Percentiles rank a stretch among this genome's conserved stretches.
Evolutionary conservation across 2,888 invertebrate species (phyloP).

Genomic region (Diloba caeruleocephala): DNA sequence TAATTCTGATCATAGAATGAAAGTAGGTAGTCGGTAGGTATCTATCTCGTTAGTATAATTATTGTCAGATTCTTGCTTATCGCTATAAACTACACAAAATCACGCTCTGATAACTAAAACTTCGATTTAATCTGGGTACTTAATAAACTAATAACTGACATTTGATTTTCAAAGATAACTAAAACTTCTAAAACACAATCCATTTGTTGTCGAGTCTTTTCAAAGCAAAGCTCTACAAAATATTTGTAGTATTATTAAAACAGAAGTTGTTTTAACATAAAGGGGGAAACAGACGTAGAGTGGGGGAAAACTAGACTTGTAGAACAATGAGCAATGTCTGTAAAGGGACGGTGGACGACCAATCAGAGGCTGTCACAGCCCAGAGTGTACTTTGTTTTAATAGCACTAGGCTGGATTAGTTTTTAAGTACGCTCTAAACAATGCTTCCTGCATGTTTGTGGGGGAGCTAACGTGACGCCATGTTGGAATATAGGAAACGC

Average conservation of each 20-base stretch:
- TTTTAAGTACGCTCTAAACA: conserved; percentile 83
- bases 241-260: conserved; percentile 44
- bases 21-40: too few species aligned
- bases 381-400: conserved; percentile 82
- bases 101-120: conserved; percentile 1
- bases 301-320: conserved; percentile 54
- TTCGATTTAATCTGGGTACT: neutral
- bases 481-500: conserved; percentile 59
- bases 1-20: too few species aligned
- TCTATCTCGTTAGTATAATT: too few species aligned
- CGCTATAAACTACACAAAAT: neutral
- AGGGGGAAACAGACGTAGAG: conserved; percentile 38
- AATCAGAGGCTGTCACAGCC: conserved; percentile 75
- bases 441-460: conserved; percentile 65
- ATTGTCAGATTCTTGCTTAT: too few species aligned
- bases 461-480: conserved; percentile 70
- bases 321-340: conserved; percentile 65
- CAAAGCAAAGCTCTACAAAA: conserved; percentile 31
- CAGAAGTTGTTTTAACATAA: conserved; percentile 45
- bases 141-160: neutral
- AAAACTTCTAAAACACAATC: conserved; percentile 4
- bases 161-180: neutral
- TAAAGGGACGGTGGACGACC: conserved; percentile 70
- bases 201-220: conserved; percentile 13
- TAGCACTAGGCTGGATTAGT: conserved; percentile 86